Conservation (phyloP, 2,797 vertebrate genomes). For the Amblyopsis hoosieri region DNA sequence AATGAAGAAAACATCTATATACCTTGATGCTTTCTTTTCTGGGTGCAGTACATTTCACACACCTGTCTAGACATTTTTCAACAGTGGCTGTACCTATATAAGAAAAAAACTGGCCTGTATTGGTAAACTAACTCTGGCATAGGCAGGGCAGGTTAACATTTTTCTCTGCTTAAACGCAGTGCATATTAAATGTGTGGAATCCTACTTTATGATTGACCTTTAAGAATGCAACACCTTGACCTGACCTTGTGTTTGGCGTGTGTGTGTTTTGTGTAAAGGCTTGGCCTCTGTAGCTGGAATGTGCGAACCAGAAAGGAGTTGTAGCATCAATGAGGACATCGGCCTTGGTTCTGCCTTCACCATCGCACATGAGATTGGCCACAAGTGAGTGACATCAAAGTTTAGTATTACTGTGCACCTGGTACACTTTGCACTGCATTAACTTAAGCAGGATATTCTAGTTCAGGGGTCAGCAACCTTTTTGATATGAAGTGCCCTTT, state of each 20-base stretch:
- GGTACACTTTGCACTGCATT: no score
- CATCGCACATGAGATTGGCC: slow-evolving; percentile 98
- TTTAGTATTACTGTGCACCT: slow-evolving; percentile 14
- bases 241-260: slow-evolving; percentile 76
- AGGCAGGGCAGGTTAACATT: slow-evolving; percentile 58
- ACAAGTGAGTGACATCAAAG: slow-evolving; percentile 91
- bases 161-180: slow-evolving; percentile 78
- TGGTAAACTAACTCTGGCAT: slow-evolving; percentile 73
- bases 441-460: no score
- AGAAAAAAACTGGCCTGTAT: slow-evolving; percentile 81
- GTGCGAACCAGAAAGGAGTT: slow-evolving; percentile 98
- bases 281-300: slow-evolving; percentile 99
- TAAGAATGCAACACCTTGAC: slow-evolving; percentile 85
- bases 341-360: slow-evolving; percentile 98
- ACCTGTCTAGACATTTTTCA: slow-evolving; percentile 93
- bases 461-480: no score
- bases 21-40: slow-evolving; percentile 38
- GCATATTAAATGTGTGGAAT: slow-evolving; percentile 83
- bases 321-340: slow-evolving; percentile 99
- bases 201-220: slow-evolving; percentile 80
- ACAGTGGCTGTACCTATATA: slow-evolving; percentile 80
- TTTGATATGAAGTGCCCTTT: no score
- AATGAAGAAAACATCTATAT: slow-evolving; percentile 63
- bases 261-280: slow-evolving; percentile 42
- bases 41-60: slow-evolving; percentile 53